These are phyloP conservation scores for Noctua janthina DNA, from an alignment of 2,888 invertebrate genomes.

Conservation along the genomic window DNA sequence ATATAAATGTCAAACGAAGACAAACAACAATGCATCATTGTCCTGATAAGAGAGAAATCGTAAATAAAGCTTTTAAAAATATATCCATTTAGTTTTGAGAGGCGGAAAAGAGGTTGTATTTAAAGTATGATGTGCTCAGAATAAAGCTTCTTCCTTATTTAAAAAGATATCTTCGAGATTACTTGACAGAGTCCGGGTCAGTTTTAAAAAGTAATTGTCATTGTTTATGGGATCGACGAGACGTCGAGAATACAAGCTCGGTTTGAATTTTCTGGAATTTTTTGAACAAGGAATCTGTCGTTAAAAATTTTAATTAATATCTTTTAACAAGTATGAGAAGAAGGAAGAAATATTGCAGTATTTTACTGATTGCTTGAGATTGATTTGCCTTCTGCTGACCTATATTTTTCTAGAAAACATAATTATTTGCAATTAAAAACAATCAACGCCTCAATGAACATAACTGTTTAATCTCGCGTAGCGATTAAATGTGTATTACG, in stretches of 20 bases:
- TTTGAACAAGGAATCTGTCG: not conserved
- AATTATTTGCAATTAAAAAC: not conserved
- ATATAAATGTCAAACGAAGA: slow-evolving; percentile 41
- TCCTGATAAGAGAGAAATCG: slow-evolving; percentile 22
- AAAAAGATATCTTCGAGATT: slow-evolving; percentile 53
- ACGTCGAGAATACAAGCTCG: not conserved
- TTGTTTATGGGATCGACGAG: slow-evolving; percentile 45
- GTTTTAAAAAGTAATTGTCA: slow-evolving; percentile 38
- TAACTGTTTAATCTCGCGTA: not conserved
- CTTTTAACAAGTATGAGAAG: not conserved
- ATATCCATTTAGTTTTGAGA: slow-evolving; percentile 56
- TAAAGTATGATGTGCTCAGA: slow-evolving; percentile 50
- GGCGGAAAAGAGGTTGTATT: slow-evolving; percentile 55
- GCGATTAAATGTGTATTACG: not conserved
- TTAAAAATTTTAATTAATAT: not conserved
- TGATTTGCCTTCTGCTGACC: not conserved
- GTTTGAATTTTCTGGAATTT: not conserved
- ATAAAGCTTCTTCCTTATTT: slow-evolving; percentile 63
- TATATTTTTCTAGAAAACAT: not conserved
- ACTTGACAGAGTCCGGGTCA: slow-evolving; percentile 59
- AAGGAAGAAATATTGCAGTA: not conserved
- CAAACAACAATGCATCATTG: slow-evolving; percentile 51
- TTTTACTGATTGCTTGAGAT: not conserved
- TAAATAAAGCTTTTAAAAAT: slow-evolving; percentile 60
- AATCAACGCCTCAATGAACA: not conserved